A percentile compares a stretch with the other conserved stretches of the same genome.
Conservation (phyloP, 64 coral and sea anemone species). For the Pocillopora damicornis region DNA sequence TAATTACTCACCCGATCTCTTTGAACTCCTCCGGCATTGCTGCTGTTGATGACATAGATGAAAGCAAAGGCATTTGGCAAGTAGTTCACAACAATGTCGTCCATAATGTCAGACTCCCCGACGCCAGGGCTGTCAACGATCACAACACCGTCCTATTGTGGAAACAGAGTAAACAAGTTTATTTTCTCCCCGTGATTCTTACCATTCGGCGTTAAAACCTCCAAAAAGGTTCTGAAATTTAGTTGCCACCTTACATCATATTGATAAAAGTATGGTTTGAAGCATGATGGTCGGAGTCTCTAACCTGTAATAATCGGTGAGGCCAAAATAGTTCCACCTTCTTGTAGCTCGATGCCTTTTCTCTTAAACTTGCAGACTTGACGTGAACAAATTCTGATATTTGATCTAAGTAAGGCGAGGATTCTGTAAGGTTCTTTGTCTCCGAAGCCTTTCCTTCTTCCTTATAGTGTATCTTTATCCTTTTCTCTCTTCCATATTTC, state of each 20-base stretch:
- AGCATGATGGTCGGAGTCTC: neutral
- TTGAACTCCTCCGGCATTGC: slow-evolving; percentile 14
- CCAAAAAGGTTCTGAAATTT: too few species aligned
- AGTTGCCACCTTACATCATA: too few species aligned
- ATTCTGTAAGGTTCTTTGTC: neutral
- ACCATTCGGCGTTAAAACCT: too few species aligned
- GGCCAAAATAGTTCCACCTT: slow-evolving; percentile 54
- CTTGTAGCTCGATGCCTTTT: neutral
- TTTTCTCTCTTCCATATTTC: slow-evolving; percentile 14
- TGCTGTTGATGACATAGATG: slow-evolving; percentile 36
- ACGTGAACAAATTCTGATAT: slow-evolving; percentile 20
- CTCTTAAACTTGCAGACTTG: neutral
- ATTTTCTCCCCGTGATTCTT: too few species aligned
- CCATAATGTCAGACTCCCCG: slow-evolving; percentile 22
- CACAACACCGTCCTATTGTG: neutral
- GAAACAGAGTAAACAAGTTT: neutral
- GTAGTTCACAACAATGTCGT: neutral
- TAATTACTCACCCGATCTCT: slow-evolving; percentile 22
- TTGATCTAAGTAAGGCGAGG: neutral
- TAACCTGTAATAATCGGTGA: slow-evolving; percentile 1
- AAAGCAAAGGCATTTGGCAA: slow-evolving; percentile 30
- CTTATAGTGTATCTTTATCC: slow-evolving; percentile 19
- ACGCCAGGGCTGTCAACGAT: slow-evolving; percentile 39
- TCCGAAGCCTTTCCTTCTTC: slow-evolving; percentile 5
- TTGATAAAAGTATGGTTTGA: too few species aligned